Evolutionary conservation across 1,140 invertebrate genomes (phyloP), one percentile per base, ranked within the genome.

Genomic region (Acromyrmex charruanus): DNA sequence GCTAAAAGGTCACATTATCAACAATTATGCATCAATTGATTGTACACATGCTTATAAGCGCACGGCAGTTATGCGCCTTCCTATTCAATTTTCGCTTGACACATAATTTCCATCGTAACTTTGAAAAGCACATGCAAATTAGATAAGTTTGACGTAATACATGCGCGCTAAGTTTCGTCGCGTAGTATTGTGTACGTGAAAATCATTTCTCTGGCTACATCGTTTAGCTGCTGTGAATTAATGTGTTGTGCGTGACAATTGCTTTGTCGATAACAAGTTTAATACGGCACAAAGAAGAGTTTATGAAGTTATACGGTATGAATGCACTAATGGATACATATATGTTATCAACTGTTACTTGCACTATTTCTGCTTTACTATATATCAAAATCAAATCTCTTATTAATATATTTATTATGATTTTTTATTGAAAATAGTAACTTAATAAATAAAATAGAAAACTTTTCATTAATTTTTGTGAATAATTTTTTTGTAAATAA

Each of bases 141-240:
- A 84, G 69, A 28, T 75, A 84, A 84, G 80, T 84, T 84, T 75
- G 80, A 61, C 35, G 39, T 75, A 81, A 81, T 58, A 81, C 59
- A 28, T 65, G 59, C 25, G 44, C 77, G 9, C 44, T 53, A 69
- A 81, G 79, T 59, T 59, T 25, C 49, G 66, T 39, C 44, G 39
- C 69, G 9, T 39, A 2, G 39, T 82, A 74, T 74, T 82, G 80
- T 82, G 59, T 66, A 74, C 35, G 39, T 72, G 58, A 25, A 82
- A 75, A 75, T 84, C 69, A 35, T 84, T 61, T 75, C 80, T 84
- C 69, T 31, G 55, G 55, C 58, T 74, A 44, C 55, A 49, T 75
- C 69, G 28, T 84, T 84, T 71, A 82, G 25, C 14, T 49, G 18
- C 25, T 59, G 18, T 84, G 39, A 84, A 84, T 84, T 84, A 84